Base-by-base conservation (phyloP, 2,888 invertebrate species). In the Dryomyza anilis region DNA sequence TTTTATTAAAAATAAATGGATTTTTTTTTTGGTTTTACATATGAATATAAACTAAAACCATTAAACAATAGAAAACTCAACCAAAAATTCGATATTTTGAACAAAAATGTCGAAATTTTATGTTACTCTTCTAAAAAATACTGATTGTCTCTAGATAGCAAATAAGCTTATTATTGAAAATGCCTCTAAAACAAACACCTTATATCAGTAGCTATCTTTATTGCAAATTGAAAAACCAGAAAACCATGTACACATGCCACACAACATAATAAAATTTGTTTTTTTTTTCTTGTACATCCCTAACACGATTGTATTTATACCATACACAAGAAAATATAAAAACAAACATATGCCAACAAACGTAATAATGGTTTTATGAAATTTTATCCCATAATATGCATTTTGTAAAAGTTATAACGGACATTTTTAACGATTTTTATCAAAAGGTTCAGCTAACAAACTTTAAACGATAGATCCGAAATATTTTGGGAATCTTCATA, bases 211-310 rank as follows among this genome's bases (percentile, higher is more conserved):
- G 59, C 45, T 59, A 59, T 45, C 59, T 64, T 64, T 64, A 64
- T 64, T 64, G 64, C 59, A 64, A 64, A 64, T 64, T 64, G 64
- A 59, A 64, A 64, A 59, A 43, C 19, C 12, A 43, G 30, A n/a
- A n/a, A n/a, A n/a, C n/a, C n/a, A n/a, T n/a, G n/a, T n/a, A n/a
- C n/a, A n/a, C 46, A 48, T 7, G 25, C 0, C 23, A 55, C 19
- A n/a, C n/a, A n/a, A n/a, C n/a, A n/a, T n/a, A n/a, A n/a, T n/a
- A n/a, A n/a, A n/a, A n/a, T n/a, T n/a, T n/a, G n/a, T n/a, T n/a
- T n/a, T n/a, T n/a, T n/a, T n/a, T n/a, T n/a, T n/a, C n/a, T n/a
- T n/a, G n/a, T n/a, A n/a, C n/a, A n/a, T n/a, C n/a, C n/a, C n/a
- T n/a, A n/a, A n/a, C n/a, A n/a, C n/a, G n/a, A n/a, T n/a, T n/a